Conservation (phyloP, 2,797 vertebrate genomes). For the Chelonia mydas region DNA sequence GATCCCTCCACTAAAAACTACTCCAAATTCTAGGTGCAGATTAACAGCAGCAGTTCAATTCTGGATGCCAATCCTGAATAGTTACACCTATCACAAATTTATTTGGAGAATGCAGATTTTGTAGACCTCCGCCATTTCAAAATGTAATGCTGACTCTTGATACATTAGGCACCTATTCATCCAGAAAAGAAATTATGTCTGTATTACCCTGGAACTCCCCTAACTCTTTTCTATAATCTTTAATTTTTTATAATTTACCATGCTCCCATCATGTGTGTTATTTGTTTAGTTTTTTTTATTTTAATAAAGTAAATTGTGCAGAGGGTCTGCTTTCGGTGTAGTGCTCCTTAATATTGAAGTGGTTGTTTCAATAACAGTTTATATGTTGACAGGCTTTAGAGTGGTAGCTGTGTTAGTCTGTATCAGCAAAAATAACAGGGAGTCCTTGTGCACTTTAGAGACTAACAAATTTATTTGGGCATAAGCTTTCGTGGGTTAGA, state of each 20-base stretch:
- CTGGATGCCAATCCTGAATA: constrained; percentile 21
- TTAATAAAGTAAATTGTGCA: not conserved
- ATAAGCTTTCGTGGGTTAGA: no score
- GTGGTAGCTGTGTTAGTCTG: no score
- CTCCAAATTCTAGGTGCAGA: constrained; percentile 16
- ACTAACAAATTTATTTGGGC: no score
- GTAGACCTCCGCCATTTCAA: not conserved
- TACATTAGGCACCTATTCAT: not conserved
- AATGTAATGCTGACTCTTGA: not conserved
- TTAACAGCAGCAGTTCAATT: not conserved
- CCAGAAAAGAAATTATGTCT: not conserved
- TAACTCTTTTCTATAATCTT: not conserved
- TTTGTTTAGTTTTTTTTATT: no score
- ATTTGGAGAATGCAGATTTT: not conserved
- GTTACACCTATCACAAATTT: not conserved
- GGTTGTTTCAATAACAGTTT: not conserved
- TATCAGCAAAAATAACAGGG: no score
- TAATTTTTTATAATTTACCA: not conserved
- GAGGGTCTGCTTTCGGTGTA: rapidly evolving
- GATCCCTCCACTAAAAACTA: not conserved
- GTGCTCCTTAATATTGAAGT: not conserved
- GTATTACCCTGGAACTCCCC: not conserved
- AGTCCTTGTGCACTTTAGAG: no score
- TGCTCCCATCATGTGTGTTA: not conserved
- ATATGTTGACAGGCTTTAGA: not conserved